Evolutionary conservation across 2,888 invertebrate genomes (phyloP).

Genomic region (Syrista parreyssii): DNA sequence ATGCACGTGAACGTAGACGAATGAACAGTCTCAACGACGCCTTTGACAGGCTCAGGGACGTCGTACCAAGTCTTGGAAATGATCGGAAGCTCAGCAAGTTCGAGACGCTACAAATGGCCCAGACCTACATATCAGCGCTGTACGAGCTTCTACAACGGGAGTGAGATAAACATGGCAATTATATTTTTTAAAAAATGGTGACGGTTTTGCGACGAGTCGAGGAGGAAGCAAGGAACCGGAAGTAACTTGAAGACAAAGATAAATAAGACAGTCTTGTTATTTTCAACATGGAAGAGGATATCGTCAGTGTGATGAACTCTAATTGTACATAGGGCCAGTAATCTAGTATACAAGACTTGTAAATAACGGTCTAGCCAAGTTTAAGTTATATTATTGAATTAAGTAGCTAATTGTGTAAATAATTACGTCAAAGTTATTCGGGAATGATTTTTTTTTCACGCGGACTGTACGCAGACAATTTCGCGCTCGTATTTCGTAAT

Average conservation of each 20-base stretch:
- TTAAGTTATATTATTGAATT: conserved; percentile 35
- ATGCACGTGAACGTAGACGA: conserved; percentile 78
- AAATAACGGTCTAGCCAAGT: conserved; percentile 35
- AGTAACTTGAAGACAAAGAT: background rate
- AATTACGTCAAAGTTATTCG: background rate
- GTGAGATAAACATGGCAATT: conserved; percentile 28
- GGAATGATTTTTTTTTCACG: background rate
- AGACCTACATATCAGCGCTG: conserved; percentile 78
- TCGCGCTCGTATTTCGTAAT: too few relatives aligned
- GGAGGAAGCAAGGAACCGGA: background rate
- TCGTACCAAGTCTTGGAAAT: conserved; percentile 77
- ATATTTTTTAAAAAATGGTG: background rate
- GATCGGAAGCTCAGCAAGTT: conserved; percentile 80
- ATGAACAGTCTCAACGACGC: conserved; percentile 82
- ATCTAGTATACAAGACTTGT: conserved; percentile 22
- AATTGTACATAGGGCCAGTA: background rate
- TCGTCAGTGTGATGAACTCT: background rate
- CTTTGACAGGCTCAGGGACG: conserved; percentile 77
- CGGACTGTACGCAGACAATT: background rate
- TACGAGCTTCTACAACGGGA: conserved; percentile 70
- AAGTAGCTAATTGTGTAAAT: conserved; percentile 23
- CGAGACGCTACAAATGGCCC: conserved; percentile 83
- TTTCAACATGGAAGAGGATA: background rate
- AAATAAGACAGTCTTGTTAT: background rate
- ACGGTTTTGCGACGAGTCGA: background rate